Conservation (phyloP, 2,797 vertebrate species). For the Lemur catta region DNA sequence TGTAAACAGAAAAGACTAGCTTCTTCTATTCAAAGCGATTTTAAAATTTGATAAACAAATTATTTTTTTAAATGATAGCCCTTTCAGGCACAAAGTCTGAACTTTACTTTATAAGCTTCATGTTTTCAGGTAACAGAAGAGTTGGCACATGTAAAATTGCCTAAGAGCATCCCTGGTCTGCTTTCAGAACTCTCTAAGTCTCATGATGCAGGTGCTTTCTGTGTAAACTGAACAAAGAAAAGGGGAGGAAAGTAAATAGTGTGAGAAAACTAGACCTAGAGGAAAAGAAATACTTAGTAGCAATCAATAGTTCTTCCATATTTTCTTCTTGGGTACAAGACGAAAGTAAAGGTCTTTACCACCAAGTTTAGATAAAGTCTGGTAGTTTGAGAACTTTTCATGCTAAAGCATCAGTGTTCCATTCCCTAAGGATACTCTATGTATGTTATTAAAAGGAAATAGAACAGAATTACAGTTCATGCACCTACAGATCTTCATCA, state of each 20-base stretch:
- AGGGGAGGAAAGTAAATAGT: not conserved
- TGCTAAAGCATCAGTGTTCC: not conserved
- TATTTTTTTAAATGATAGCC: not conserved
- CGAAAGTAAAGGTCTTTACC: not conserved
- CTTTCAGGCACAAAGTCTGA: not conserved
- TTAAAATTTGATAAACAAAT: not conserved
- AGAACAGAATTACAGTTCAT: not conserved
- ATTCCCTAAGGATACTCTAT: not conserved
- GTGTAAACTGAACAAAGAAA: slow-evolving; percentile 6
- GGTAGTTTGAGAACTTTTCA: not conserved
- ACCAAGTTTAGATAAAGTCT: slow-evolving; percentile 13
- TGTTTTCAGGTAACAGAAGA: not conserved
- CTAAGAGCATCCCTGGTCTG: not conserved
- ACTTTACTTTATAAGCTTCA: not conserved
- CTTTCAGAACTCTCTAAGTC: not conserved
- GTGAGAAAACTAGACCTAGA: not conserved
- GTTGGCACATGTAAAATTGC: not conserved
- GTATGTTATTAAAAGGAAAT: slow-evolving; percentile 14
- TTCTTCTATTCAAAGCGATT: not conserved
- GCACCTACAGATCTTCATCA: not conserved
- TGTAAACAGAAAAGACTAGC: not conserved
- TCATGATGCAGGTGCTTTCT: not conserved
- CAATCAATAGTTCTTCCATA: not conserved
- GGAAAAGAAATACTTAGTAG: not conserved
- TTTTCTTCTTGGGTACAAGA: not conserved